phyloP scores from a whole-genome alignment of 2,113 vertebrate species.

The Nothocercus nigrocapillus region DNA sequence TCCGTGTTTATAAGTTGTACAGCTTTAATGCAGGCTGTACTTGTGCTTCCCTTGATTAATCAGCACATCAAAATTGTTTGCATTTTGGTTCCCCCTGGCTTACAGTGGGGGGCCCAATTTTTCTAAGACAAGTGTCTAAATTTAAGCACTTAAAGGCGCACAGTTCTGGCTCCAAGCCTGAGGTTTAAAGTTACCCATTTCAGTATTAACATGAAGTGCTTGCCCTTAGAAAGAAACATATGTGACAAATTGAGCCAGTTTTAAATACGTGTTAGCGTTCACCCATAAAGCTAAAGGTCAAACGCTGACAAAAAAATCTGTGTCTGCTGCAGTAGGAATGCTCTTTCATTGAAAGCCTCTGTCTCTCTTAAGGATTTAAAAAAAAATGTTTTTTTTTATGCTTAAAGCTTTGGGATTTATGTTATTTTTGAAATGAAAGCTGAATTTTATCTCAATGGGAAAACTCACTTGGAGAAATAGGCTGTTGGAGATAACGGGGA shows the following conservation, averaged over 20 bases:
- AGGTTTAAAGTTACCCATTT: slow-evolving; percentile 24
- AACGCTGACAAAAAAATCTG: neutral
- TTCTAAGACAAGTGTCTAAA: slow-evolving; percentile 29
- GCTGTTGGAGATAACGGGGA: neutral
- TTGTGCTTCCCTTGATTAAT: neutral
- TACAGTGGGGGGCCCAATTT: neutral
- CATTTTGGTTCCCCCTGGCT: neutral
- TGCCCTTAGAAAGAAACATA: neutral
- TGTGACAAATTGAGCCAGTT: neutral
- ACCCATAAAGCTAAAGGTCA: neutral
- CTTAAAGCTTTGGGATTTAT: neutral
- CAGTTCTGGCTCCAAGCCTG: neutral
- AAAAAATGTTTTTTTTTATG: neutral
- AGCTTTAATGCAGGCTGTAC: neutral
- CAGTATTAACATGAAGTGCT: neutral
- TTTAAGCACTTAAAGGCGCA: slow-evolving; percentile 12
- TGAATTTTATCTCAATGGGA: neutral
- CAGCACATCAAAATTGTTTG: slow-evolving; percentile 7
- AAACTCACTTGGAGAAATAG: neutral
- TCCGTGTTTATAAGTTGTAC: neutral
- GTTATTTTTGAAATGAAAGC: neutral
- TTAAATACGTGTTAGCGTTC: neutral
- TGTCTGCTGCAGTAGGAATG: neutral
- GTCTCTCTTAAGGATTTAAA: neutral
- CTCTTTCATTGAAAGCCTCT: neutral